Base-by-base conservation (phyloP, 1,140 invertebrate genomes). In the Macrostomum lignano region DNA sequence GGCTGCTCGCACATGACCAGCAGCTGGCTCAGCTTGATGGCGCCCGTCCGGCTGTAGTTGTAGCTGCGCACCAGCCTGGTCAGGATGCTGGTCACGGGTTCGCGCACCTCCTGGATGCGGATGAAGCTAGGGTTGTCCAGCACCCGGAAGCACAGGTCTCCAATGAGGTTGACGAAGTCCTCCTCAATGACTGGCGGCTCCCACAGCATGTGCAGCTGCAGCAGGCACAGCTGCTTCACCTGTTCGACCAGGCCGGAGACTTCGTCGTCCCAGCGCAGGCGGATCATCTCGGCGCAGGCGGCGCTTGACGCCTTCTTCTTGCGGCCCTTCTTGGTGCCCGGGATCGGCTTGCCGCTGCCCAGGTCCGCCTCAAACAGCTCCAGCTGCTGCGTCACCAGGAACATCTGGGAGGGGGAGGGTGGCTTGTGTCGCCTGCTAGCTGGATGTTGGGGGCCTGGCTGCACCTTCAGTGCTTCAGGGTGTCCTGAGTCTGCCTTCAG, bases 21-120 rank as follows among this genome's bases (percentile, higher is more conserved):
- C 13, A 37, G 29, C 10, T 36, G 23, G 7, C n/a, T 6, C 3
- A 37, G 21, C 9, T 20, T 35, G 5, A 35, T 23, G 9, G 58
- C 0, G 64, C 67, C 3, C 3, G 11, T 17, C 3, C 6, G 6
- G 19, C 5, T 7, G 56, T 81, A 73, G 43, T 73, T 73, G 46
- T 74, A 77, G 25, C 65, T 66, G 46, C 75, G 75, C 15, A 79
- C 67, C 14, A 77, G 60, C n/a, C 66, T 62, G 13, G 71, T 73
- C 26, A 82, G 52, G 36, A 79, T 68, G 60, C 77, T 66, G 48
- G 71, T 67, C 33, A 77, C 62, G 7, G 66, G 67, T 39, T 72
- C 66, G 38, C 68, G 64, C 0, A 68, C 54, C 25, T 64, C 51
- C 45, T 72, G 73, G 33, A 65, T 64, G 37, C 67, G 68, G 49